Evolutionary conservation across 2,797 vertebrate species (phyloP), one percentile per base, ranked within the genome.

Genomic region (Buceros bicornis): DNA sequence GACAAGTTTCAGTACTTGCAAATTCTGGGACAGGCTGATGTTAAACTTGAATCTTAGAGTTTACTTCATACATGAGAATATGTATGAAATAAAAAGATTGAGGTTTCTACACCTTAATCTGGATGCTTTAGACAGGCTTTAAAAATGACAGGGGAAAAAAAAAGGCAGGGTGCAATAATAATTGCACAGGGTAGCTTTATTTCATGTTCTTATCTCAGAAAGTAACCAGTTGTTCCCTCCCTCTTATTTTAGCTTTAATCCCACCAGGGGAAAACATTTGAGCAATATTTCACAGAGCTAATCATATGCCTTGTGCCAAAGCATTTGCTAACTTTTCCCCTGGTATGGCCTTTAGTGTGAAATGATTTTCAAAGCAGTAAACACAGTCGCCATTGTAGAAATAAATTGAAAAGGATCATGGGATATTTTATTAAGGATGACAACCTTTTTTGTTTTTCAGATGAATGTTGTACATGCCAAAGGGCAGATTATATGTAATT

Each of bases 281-380:
- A 42, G 24, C 90, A 88, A 92, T 53, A 72, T 40, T 76, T 73
- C 17, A 60, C 6, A 60, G 40, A 86, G 16, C 4, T 82, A 4
- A 3, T 91, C 7, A n/a, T 62, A 57, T 40, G 8, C 62, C 35
- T 56, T 77, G n/a, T 73, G n/a, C 9, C 28, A 26, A 89, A 89
- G 58, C 57, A 33, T 42, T 83, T 87, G 26, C 29, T 86, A 69
- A 87, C 26, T 31, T 91, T 82, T 64, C 77, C 56, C 28, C 18
- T 69, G 25, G 14, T 69, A 25, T 54, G 50, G 65, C 5, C 37
- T 78, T 93, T 91, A 82, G 79, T 82, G 20, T 80, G 8, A 70
- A 93, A 92, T 73, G 80, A 93, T 92, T 89, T 95, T 87, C 86
- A 84, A 48, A n/a, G 54, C 35, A 64, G 48, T 82, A 90, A 95